These are phyloP conservation scores for Idaea straminata DNA, from an alignment of 2,888 invertebrate genomes.

Conservation along the genomic window DNA sequence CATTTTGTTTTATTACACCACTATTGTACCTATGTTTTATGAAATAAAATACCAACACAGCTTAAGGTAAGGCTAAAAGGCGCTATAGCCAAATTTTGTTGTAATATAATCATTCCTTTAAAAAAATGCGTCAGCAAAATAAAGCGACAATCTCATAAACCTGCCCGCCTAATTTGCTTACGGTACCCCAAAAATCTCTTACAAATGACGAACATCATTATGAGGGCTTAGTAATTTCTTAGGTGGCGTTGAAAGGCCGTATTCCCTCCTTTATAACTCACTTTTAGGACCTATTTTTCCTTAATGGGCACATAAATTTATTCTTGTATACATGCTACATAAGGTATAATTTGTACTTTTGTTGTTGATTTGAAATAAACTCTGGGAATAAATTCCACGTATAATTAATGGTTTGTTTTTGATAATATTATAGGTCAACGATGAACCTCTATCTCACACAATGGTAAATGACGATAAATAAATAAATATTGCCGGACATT, in stretches of 20 bases:
- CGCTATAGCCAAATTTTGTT: neutral
- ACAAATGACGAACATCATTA: conserved; percentile 44
- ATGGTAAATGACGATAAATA: too few relatives aligned
- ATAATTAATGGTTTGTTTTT: too few relatives aligned
- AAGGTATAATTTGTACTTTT: neutral
- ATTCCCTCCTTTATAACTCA: conserved; percentile 8
- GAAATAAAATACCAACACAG: too few relatives aligned
- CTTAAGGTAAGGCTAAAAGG: neutral
- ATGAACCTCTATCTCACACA: too few relatives aligned
- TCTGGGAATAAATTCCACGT: too few relatives aligned
- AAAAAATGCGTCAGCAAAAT: neutral
- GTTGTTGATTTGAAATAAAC: neutral
- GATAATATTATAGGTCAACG: too few relatives aligned
- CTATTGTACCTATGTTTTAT: too few relatives aligned
- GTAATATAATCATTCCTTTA: neutral
- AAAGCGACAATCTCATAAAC: conserved; percentile 6
- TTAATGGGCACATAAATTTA: neutral
- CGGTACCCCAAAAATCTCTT: conserved; percentile 29
- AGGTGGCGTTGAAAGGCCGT: conserved; percentile 9
- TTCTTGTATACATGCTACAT: neutral
- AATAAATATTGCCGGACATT: too few relatives aligned
- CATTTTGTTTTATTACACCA: too few relatives aligned
- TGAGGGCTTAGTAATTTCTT: conserved; percentile 35
- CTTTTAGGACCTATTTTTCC: conserved; percentile 7
- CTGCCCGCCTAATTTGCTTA: conserved; percentile 14